These are phyloP conservation scores for Pollenia labialis DNA, from an alignment of 2,888 invertebrate genomes.

Conservation along the genomic window DNA sequence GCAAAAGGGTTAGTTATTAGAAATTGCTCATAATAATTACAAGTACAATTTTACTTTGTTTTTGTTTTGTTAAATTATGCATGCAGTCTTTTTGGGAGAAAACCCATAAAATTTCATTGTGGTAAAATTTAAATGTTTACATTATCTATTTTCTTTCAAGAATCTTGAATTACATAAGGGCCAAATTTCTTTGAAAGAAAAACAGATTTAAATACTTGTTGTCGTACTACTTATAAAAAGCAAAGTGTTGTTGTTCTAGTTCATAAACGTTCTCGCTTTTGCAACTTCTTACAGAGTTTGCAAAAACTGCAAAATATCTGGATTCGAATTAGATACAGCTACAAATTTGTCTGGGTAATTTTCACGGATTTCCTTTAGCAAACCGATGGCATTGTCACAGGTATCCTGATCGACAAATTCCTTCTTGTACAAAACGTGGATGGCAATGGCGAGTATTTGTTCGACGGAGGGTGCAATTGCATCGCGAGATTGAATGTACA, in stretches of 20 bases:
- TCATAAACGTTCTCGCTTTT: constrained; percentile 4
- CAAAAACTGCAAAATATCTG: constrained; percentile 80
- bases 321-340: constrained; percentile 82
- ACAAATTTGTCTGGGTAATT: constrained; percentile 86
- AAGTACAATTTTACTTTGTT: constrained; percentile 25
- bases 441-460: constrained; percentile 85
- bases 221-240: constrained; percentile 41
- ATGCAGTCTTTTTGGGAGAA: constrained; percentile 59
- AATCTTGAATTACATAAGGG: constrained; percentile 3
- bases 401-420: constrained; percentile 83
- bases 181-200: constrained; percentile 40
- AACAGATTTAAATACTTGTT: constrained; percentile 43
- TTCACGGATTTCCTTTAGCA: constrained; percentile 85
- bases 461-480: constrained; percentile 85
- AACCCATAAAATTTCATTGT: constrained; percentile 28
- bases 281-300: constrained; percentile 78
- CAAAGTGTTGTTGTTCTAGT: constrained; percentile 16
- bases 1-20: constrained; percentile 19
- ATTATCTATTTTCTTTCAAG: constrained; percentile 2
- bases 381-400: constrained; percentile 83
- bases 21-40: constrained; percentile 62
- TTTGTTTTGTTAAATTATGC: constrained; percentile 44
- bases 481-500: constrained; percentile 87
- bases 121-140: constrained; percentile 5
- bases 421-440: constrained; percentile 86